Evolutionary conservation across 2,888 invertebrate species (phyloP), one percentile per base, ranked within the genome.

Genomic region (Meta bourneti): DNA sequence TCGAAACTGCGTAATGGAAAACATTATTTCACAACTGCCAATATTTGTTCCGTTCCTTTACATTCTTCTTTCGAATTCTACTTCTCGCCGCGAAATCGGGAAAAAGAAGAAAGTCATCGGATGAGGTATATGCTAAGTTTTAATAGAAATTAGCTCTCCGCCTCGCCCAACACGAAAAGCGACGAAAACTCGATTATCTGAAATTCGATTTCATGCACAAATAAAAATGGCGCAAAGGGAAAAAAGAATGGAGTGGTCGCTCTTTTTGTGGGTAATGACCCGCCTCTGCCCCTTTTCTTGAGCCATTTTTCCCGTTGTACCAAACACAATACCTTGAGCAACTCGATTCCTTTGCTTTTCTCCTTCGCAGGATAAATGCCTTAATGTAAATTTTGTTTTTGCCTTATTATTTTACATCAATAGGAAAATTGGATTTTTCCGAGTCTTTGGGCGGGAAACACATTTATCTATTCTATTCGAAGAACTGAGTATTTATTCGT

Each of bases 131-230:
- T 71, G 70, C 79, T 80, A 80, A 88, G 79, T 72, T 88, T 88
- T 88, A 88, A 88, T 88, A 88, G 80, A 88, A 88, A 88, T 88
- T 88, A 88, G 87, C 72, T 80, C 77, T 20, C 51, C 70, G 69
- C 81, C 34, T 34, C 34, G 34, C 34, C 61, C 9, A 61, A 61
- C 61, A 61, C 61, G 61, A 20, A 80, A 80, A 80, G 80, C 80
- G 87, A 88, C 80, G 87, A 74, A 88, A 88, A 88, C 80, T 80
- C 80, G 87, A 88, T 88, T 88, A 88, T 88, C 87, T 74, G 80
- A 72, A 88, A 88, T 88, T 88, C 87, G 87, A 88, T 88, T 88
- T 88, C 34, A 61, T 34, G 84, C 20, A 54, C 54, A 85, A 85
- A 77, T 77, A 85, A 85, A 84, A 84, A 84, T 75, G 16, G 54